Evolutionary conservation across 2,888 invertebrate species (phyloP).

Genomic region (Gastracanthus pulcherrimus): DNA sequence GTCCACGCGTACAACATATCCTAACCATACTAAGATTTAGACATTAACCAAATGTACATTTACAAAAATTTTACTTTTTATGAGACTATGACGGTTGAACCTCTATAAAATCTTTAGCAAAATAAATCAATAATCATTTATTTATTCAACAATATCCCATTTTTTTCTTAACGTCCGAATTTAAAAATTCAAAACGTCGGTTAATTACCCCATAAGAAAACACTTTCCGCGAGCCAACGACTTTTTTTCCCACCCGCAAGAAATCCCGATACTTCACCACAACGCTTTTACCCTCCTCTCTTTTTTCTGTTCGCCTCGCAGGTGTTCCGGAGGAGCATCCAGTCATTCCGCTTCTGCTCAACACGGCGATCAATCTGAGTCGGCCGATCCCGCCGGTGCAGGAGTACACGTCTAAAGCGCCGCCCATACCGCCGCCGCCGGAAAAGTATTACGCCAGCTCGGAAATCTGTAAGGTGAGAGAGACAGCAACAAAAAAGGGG

Average conservation of each 20-base stretch:
- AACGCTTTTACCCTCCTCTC: background rate
- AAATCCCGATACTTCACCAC: background rate
- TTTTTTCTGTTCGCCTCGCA: conserved; percentile 42
- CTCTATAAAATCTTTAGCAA: background rate
- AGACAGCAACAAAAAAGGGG: background rate
- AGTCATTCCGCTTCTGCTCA: conserved; percentile 73
- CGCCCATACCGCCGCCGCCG: conserved; percentile 84
- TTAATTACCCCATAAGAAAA: background rate
- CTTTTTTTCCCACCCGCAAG: background rate
- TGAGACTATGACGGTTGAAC: too few species aligned
- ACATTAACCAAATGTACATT: too few species aligned
- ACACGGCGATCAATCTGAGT: conserved; percentile 73
- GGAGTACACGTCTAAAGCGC: conserved; percentile 78
- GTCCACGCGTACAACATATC: too few species aligned
- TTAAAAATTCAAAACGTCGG: background rate
- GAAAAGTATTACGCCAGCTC: conserved; percentile 87
- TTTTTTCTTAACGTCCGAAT: too few species aligned
- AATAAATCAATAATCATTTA: background rate
- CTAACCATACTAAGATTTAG: too few species aligned
- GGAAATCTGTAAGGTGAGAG: conserved; percentile 79
- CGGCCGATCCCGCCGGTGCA: conserved; percentile 73
- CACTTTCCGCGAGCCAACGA: too few species aligned
- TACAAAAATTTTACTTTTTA: too few species aligned
- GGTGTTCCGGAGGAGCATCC: conserved; percentile 72
- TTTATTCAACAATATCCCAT: background rate